phyloP scores from a whole-genome alignment of 2,113 vertebrate genomes.

The Motacilla tschutschensis region DNA sequence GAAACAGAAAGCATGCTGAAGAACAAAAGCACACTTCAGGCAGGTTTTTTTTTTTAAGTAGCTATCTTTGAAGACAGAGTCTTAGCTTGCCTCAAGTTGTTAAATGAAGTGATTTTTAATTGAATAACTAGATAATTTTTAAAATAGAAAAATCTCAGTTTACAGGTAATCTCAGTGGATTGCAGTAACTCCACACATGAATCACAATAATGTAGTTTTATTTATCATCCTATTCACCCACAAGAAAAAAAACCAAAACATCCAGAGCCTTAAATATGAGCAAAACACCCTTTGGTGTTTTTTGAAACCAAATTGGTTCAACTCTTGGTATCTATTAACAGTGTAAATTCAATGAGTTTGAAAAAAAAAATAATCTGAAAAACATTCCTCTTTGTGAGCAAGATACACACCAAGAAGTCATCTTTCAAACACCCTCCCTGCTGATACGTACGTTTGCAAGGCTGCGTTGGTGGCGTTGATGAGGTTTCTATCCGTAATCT shows the following conservation, averaged over 20 bases:
- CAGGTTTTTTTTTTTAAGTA: neutral
- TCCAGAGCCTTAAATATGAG: neutral
- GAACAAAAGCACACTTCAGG: neutral
- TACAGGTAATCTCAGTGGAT: neutral
- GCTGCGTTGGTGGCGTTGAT: conserved; percentile 96
- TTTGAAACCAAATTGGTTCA: fast-evolving
- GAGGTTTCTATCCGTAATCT: conserved; percentile 96
- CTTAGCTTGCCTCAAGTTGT: neutral
- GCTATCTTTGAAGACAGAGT: neutral
- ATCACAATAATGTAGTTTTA: neutral
- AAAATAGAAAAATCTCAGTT: neutral
- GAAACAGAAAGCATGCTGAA: neutral
- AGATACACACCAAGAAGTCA: neutral
- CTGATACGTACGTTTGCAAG: conserved; percentile 92
- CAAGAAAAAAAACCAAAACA: neutral
- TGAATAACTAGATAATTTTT: neutral
- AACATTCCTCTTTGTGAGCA: neutral
- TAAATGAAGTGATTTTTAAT: neutral
- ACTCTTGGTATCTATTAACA: neutral
- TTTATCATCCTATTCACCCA: neutral
- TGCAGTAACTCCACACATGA: neutral
- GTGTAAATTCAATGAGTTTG: neutral
- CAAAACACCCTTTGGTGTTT: neutral
- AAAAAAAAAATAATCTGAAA: neutral
- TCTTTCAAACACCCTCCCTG: neutral